Evolutionary conservation across 2,113 vertebrate genomes (phyloP).

Genomic region (Nycticorax nycticorax): DNA sequence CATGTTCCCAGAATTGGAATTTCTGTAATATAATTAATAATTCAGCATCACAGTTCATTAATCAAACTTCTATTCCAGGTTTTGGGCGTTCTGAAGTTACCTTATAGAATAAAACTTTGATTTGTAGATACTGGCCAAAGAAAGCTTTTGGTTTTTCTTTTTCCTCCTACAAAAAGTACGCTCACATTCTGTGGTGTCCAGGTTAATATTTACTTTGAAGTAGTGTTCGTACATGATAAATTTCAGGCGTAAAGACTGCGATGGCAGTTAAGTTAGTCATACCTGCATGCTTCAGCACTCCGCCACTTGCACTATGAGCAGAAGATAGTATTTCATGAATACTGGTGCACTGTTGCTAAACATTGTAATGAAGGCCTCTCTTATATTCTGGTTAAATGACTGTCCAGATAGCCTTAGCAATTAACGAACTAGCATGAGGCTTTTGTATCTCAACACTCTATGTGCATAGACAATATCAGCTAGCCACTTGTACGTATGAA

Average conservation of each 20-base stretch:
- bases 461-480: constrained; percentile 78
- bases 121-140: constrained; percentile 66
- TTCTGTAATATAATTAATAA: constrained; percentile 51
- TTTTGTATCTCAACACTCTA: constrained; percentile 77
- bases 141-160: constrained; percentile 42
- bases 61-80: neutral
- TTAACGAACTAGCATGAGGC: constrained; percentile 79
- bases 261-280: constrained; percentile 21
- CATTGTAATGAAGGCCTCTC: constrained; percentile 67
- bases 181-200: constrained; percentile 57
- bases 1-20: constrained; percentile 40
- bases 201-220: constrained; percentile 57
- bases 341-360: constrained; percentile 57
- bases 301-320: constrained; percentile 35
- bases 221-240: constrained; percentile 54
- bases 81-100: constrained; percentile 44
- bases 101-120: constrained; percentile 36
- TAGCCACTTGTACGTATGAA: constrained; percentile 77
- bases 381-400: constrained; percentile 63
- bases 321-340: constrained; percentile 31
- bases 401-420: constrained; percentile 75
- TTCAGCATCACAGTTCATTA: constrained; percentile 40
- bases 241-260: constrained; percentile 55
- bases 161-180: neutral
- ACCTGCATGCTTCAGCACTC: constrained; percentile 71